Evolutionary conservation across 2,797 vertebrate species (phyloP).

Genomic region (Monodelphis domestica): DNA sequence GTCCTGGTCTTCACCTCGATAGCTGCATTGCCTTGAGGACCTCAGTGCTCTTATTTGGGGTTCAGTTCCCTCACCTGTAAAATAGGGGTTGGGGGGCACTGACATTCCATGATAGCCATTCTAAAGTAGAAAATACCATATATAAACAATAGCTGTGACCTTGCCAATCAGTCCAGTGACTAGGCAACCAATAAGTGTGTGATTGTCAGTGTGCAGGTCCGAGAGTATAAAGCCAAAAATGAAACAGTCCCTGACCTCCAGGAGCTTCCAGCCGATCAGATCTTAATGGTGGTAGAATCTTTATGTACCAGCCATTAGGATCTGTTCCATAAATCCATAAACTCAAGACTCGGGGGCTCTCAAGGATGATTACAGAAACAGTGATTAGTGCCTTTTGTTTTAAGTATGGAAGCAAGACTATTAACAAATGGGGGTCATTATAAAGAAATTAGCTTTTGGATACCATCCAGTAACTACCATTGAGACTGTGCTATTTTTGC

Average conservation of each 20-base stretch:
- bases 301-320: background rate
- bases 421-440: conserved; percentile 47
- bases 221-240: background rate
- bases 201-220: background rate
- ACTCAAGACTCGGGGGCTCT: background rate
- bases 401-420: conserved; percentile 21
- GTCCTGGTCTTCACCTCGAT: background rate
- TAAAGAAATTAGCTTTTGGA: conserved; percentile 53
- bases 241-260: background rate
- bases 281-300: background rate
- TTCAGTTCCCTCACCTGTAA: background rate
- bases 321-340: background rate
- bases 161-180: background rate
- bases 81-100: background rate
- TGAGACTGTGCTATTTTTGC: conserved; percentile 27
- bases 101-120: background rate
- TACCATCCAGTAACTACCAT: conserved; percentile 36
- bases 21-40: background rate
- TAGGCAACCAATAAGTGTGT: too few species aligned
- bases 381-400: conserved; percentile 21
- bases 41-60: background rate
- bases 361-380: background rate
- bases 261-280: background rate
- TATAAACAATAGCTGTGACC: background rate
- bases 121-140: background rate